phyloP scores from a whole-genome alignment of 2,888 invertebrate species.

The Phania funesta region DNA sequence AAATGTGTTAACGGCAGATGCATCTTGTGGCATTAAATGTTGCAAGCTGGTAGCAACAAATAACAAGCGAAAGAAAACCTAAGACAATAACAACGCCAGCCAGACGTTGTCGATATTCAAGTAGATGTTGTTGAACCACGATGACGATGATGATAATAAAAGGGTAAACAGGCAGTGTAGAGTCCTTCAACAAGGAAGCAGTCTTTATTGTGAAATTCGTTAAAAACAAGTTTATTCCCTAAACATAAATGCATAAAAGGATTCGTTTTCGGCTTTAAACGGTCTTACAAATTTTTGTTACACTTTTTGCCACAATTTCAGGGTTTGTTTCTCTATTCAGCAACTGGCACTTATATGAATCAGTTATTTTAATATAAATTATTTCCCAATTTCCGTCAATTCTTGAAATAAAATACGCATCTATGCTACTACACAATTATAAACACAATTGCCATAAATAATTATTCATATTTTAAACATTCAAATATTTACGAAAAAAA shows the following conservation, averaged over 20 bases:
- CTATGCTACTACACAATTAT: no score
- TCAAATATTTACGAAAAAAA: no score
- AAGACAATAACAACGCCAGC: conserved; percentile 51
- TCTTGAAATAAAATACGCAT: no score
- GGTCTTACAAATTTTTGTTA: no score
- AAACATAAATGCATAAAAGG: not conserved
- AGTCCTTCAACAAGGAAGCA: conserved; percentile 33
- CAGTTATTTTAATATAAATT: no score
- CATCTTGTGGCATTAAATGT: conserved; percentile 67
- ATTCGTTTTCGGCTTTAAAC: not conserved
- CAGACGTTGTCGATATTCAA: conserved; percentile 40
- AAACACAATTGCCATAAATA: no score
- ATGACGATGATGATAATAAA: conserved; percentile 34
- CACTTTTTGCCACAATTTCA: no score
- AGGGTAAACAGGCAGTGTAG: conserved; percentile 16
- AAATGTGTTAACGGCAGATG: conserved; percentile 68
- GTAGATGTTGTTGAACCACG: conserved; percentile 30
- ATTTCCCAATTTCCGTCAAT: no score
- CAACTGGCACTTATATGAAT: no score
- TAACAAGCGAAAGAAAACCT: conserved; percentile 40
- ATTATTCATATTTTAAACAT: no score
- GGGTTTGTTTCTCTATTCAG: no score
- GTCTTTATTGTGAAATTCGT: conserved; percentile 28
- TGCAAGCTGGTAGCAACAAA: conserved; percentile 66
- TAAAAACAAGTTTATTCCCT: conserved; percentile 51